phyloP scores from a whole-genome alignment of 2,797 vertebrate genomes.

The Cossypha heuglini region DNA sequence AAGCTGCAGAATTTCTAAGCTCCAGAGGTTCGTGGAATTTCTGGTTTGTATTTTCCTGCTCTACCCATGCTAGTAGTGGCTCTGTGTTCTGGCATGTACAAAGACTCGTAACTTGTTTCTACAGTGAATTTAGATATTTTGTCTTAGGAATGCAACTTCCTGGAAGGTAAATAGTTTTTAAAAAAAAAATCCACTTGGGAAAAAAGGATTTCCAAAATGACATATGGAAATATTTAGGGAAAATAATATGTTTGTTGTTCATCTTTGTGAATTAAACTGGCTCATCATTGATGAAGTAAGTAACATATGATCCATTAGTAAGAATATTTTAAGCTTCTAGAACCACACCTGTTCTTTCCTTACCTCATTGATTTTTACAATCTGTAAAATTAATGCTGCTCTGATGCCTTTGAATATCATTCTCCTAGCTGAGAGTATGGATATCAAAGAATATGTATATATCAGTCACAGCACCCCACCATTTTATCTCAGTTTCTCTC shows the following conservation, averaged over 20 bases:
- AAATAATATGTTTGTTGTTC: background rate
- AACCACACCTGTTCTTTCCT: background rate
- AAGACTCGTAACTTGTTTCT: background rate
- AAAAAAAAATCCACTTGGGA: background rate
- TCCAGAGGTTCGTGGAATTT: background rate
- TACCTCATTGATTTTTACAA: background rate
- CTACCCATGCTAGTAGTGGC: fast-evolving
- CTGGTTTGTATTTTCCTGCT: background rate
- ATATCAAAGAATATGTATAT: background rate
- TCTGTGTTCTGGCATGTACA: background rate
- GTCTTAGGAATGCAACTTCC: background rate
- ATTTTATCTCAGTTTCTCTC: background rate
- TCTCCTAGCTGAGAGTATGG: background rate
- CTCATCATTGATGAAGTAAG: background rate
- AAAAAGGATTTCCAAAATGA: background rate
- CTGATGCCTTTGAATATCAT: background rate
- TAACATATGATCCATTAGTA: background rate
- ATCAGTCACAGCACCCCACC: background rate
- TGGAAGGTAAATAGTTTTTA: background rate
- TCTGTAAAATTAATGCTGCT: background rate
- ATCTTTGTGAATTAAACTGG: background rate
- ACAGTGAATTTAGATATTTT: background rate
- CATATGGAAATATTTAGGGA: background rate
- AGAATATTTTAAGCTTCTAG: background rate
- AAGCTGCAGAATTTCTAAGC: background rate